These are phyloP conservation scores for Masnerella sp. DNA, from an alignment of 2,888 invertebrate species.

Conservation along the genomic window DNA sequence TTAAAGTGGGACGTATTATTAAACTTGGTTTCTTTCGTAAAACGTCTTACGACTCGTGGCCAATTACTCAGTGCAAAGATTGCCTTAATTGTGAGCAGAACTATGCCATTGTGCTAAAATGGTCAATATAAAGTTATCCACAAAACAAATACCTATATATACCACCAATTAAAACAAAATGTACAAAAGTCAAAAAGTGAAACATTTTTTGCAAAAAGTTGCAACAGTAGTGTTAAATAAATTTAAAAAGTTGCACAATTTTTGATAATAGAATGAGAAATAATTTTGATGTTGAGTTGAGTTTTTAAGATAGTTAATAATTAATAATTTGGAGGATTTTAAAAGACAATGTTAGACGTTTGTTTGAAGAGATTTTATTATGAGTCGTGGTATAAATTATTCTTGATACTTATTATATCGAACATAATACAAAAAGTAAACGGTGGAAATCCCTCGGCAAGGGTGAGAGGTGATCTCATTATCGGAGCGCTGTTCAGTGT, in stretches of 20 bases:
- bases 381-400: neutral
- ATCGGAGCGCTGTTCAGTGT: conserved; percentile 71
- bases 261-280: too few species aligned
- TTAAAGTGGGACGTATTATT: neutral
- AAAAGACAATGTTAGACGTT: neutral
- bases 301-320: too few species aligned
- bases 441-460: conserved; percentile 62
- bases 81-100: neutral
- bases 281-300: too few species aligned
- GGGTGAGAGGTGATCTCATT: conserved; percentile 67
- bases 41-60: too few species aligned
- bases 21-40: neutral
- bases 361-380: neutral
- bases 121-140: too few species aligned
- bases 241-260: too few species aligned
- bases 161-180: too few species aligned
- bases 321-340: neutral
- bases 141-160: too few species aligned
- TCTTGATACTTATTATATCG: neutral
- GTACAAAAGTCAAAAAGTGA: too few species aligned
- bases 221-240: too few species aligned
- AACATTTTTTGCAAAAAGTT: too few species aligned
- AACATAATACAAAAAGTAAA: conserved; percentile 9
- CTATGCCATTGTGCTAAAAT: too few species aligned
- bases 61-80: neutral